phyloP scores from a whole-genome alignment of 2,113 vertebrate species.

The Istiophorus platypterus region DNA sequence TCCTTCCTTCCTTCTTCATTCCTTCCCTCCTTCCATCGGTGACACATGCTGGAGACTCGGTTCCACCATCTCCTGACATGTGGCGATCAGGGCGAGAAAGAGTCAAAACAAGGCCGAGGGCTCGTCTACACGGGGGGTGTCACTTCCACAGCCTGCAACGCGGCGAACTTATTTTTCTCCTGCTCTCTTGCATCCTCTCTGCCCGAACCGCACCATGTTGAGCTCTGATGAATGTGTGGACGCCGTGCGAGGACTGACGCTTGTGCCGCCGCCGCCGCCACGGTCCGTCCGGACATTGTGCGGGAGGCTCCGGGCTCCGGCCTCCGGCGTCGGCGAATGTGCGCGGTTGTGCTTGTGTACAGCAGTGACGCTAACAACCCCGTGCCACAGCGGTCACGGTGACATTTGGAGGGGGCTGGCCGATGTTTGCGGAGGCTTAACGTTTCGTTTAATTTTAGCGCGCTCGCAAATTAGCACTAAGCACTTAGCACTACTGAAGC shows the following conservation, averaged over 20 bases:
- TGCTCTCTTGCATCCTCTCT: constrained; percentile 10
- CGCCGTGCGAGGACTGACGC: background rate
- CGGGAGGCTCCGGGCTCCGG: too few relatives aligned
- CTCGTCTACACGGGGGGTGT: background rate
- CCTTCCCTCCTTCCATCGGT: background rate
- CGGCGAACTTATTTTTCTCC: constrained; percentile 16
- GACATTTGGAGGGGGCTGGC: background rate
- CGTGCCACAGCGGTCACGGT: background rate
- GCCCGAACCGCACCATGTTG: too few relatives aligned
- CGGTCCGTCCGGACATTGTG: too few relatives aligned
- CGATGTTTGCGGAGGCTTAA: background rate
- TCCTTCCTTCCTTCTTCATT: background rate
- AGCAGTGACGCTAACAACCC: too few relatives aligned
- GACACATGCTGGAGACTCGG: background rate
- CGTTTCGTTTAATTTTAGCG: background rate
- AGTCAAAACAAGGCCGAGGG: background rate
- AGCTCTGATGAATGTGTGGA: too few relatives aligned
- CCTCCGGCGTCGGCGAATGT: too few relatives aligned
- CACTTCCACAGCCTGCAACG: too few relatives aligned
- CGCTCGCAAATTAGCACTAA: background rate
- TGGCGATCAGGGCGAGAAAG: background rate
- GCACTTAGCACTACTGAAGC: background rate
- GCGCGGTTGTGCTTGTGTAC: too few relatives aligned
- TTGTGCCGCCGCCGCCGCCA: too few relatives aligned
- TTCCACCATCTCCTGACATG: background rate